phyloP scores from a whole-genome alignment of 2,888 invertebrate genomes.

The Fragum fragum region DNA sequence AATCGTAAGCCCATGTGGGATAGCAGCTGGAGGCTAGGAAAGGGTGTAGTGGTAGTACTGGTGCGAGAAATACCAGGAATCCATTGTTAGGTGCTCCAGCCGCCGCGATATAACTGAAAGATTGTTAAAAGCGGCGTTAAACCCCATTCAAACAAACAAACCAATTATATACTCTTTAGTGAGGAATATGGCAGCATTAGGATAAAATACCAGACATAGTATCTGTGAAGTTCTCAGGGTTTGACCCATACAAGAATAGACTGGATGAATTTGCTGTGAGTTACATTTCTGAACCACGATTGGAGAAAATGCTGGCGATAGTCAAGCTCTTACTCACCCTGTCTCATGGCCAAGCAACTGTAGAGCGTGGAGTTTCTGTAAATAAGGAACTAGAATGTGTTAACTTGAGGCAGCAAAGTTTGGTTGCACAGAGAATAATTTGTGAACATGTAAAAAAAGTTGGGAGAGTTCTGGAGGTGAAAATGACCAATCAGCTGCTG shows the following conservation, averaged over 20 bases:
- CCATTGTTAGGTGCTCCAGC: too few species aligned
- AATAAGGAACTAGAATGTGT: constrained; percentile 48
- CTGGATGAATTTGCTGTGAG: constrained; percentile 27
- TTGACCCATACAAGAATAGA: constrained; percentile 28
- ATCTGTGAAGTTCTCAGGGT: constrained; percentile 16
- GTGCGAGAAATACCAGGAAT: too few species aligned
- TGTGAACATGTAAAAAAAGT: constrained; percentile 35
- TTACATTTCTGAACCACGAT: constrained; percentile 23
- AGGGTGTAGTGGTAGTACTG: too few species aligned
- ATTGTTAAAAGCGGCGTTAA: too few species aligned
- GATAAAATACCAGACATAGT: constrained; percentile 27
- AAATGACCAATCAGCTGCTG: constrained; percentile 29
- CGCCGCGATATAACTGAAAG: too few species aligned
- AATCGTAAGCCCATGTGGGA: too few species aligned
- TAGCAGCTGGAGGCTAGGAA: too few species aligned
- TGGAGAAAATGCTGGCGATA: constrained; percentile 24
- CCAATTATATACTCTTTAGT: constrained; percentile 29
- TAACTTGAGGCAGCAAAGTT: constrained; percentile 42
- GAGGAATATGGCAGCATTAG: constrained; percentile 16
- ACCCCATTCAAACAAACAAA: too few species aligned
- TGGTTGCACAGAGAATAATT: constrained; percentile 40
- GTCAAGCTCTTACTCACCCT: constrained; percentile 27
- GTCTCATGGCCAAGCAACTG: constrained; percentile 43
- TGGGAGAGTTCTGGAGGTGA: constrained; percentile 23
- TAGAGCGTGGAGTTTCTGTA: constrained; percentile 43